Base-by-base conservation (phyloP, 2,113 vertebrate species). In the Pteruthius melanotis region DNA sequence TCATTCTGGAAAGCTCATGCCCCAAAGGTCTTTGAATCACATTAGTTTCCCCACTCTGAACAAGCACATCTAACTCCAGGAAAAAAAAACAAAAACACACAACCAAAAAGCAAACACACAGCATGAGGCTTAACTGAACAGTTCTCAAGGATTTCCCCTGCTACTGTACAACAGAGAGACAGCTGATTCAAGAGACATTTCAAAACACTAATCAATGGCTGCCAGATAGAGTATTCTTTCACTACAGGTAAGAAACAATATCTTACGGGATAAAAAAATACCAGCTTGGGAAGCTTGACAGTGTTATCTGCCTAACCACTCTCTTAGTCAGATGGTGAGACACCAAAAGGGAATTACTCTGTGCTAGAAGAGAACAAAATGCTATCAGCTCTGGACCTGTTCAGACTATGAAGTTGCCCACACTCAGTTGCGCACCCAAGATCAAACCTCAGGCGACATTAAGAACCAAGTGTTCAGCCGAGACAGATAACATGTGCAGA, bases 51-150 rank as follows among this genome's bases (percentile, higher is more conserved):
- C 35, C 21, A 14, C 33, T 66, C 30, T 13, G 94, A 47, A 45
- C 12, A 61, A 56, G 39, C 27, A 33, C 45, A 61, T 31, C 21
- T 33, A 82, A 54, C n/a, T 35, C 9, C 1, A 4, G 4, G 20
- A 4, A 7, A 2, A 11, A 18, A 20, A 16, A n/a, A n/a, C n/a
- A 13, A 22, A 17, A 7, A 5, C 6, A 6, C 4, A 4, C 4
- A 33, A 8, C 11, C 7, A n/a, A 37, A 19, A 45, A 45, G 15
- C 8, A 53, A 40, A 3, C 26, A 35, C 18, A 8, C 26, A 81
- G 42, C 35, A 20, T 1, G 1, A 84, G 35, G 54, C 47, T 52
- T 66, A 63, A 53, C 22, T n/a, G 24, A 90, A 15, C 45, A 61
- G 20, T 47, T 90, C 37, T 65, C 37, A 45, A 65, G n/a, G 14